Percentiles rank a stretch among this genome's conserved stretches.
These are phyloP conservation scores for Drosophila funebris DNA, from an alignment of 1,140 invertebrate species.

Conservation along the genomic window DNA sequence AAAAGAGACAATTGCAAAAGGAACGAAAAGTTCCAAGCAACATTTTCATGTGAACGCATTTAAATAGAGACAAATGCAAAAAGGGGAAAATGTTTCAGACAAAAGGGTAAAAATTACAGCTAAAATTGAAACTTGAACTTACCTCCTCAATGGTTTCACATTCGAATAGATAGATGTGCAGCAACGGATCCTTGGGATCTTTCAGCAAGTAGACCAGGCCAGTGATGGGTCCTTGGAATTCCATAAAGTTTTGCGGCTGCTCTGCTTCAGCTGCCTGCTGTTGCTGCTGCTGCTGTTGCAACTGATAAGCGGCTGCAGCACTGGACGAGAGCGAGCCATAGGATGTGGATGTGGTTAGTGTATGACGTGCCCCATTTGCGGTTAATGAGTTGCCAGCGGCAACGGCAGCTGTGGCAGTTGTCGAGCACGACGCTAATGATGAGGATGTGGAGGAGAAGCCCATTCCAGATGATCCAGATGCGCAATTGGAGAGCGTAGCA, in stretches of 20 bases:
- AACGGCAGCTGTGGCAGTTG: slow-evolving; percentile 10
- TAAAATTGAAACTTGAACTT: slow-evolving; percentile 75
- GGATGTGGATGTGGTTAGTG: slow-evolving; percentile 77
- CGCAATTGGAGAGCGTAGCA: slow-evolving; percentile 7
- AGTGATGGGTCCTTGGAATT: slow-evolving; percentile 80
- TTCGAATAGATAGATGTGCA: slow-evolving; percentile 88
- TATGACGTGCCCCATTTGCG: slow-evolving; percentile 61
- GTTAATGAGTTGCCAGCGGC: slow-evolving; percentile 43
- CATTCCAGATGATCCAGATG: no score
- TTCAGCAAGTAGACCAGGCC: slow-evolving; percentile 86
- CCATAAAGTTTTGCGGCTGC: slow-evolving; percentile 79
- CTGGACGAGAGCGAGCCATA: slow-evolving; percentile 78
- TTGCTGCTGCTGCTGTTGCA: slow-evolving; percentile 49
- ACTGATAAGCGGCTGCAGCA: slow-evolving; percentile 70
- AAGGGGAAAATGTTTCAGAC: slow-evolving; percentile 20
- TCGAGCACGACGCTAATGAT: slow-evolving; percentile 14
- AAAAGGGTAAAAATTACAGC: slow-evolving; percentile 39
- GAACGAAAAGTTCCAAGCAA: slow-evolving; percentile 9
- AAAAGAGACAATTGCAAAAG: slow-evolving; percentile 17
- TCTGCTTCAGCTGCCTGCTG: slow-evolving; percentile 46
- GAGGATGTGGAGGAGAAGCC: slow-evolving; percentile 1
- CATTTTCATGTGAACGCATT: slow-evolving; percentile 56
- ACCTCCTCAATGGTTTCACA: slow-evolving; percentile 86
- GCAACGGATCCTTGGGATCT: slow-evolving; percentile 86
- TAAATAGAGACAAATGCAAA: slow-evolving; percentile 33